These are phyloP conservation scores for Eustalomyia histrio DNA, from an alignment of 2,888 invertebrate species.

Conservation along the genomic window DNA sequence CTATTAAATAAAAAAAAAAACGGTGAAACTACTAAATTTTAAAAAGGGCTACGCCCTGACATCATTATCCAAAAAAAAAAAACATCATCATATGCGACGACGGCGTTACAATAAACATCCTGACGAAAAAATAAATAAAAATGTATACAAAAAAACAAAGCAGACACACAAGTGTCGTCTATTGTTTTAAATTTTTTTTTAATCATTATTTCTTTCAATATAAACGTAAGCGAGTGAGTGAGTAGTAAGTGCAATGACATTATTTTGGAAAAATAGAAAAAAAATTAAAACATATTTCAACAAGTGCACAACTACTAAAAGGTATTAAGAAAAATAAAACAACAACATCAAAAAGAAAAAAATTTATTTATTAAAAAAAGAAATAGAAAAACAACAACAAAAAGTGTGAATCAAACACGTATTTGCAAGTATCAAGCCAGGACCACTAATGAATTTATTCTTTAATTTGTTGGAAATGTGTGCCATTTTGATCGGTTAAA, in stretches of 20 bases:
- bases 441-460: slow-evolving; percentile 6
- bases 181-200: slow-evolving; percentile 52
- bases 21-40: too few relatives aligned
- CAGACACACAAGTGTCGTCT: slow-evolving; percentile 65
- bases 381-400: slow-evolving; percentile 22
- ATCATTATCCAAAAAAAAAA: slow-evolving; percentile 60
- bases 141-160: slow-evolving; percentile 51
- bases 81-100: slow-evolving; percentile 12
- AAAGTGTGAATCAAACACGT: slow-evolving; percentile 13
- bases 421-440: slow-evolving; percentile 29
- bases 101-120: slow-evolving; percentile 56
- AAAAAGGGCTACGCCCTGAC: slow-evolving; percentile 64
- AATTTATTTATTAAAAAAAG: slow-evolving; percentile 8
- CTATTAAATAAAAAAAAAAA: slow-evolving; percentile 49
- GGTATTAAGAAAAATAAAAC: slow-evolving; percentile 47
- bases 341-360: slow-evolving; percentile 3
- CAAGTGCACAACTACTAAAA: slow-evolving; percentile 56
- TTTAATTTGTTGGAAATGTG: neutral
- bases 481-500: too few relatives aligned
- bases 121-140: slow-evolving; percentile 47
- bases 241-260: slow-evolving; percentile 60
- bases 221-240: slow-evolving; percentile 9
- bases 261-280: slow-evolving; percentile 57
- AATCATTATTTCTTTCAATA: slow-evolving; percentile 43
- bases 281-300: slow-evolving; percentile 46